Conservation (phyloP, 2,113 vertebrate species). For the Sinocyclocheilus grahami region DNA sequence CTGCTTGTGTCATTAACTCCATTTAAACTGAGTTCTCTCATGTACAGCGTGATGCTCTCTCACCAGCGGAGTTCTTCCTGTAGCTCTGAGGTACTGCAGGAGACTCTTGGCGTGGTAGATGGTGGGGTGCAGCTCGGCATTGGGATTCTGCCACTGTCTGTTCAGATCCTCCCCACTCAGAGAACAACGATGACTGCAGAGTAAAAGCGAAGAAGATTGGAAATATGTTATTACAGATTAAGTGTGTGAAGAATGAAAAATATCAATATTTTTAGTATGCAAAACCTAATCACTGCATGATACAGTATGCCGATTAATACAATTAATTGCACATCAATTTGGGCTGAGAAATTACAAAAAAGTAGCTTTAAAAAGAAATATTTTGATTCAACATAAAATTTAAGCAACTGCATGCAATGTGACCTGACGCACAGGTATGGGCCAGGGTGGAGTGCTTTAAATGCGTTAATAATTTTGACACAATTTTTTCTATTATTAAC, state of each 20-base stretch:
- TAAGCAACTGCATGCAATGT: too few relatives aligned
- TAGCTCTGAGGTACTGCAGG: slow-evolving; percentile 92
- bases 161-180: slow-evolving; percentile 99
- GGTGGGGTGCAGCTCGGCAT: slow-evolving; percentile 92
- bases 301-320: too few relatives aligned
- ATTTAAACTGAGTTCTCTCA: not conserved
- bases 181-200: slow-evolving; percentile 92
- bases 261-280: too few relatives aligned
- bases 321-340: too few relatives aligned
- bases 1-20: not conserved
- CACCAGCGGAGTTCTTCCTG: slow-evolving; percentile 92
- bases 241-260: not conserved
- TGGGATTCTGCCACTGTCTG: slow-evolving; percentile 96
- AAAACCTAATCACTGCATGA: too few relatives aligned
- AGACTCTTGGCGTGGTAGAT: slow-evolving; percentile 97
- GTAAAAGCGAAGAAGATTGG: not conserved
- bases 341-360: too few relatives aligned
- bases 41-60: slow-evolving; percentile 50
- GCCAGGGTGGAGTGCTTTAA: too few relatives aligned
- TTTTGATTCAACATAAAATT: too few relatives aligned
- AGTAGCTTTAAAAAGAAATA: too few relatives aligned
- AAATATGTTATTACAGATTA: not conserved
- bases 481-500: too few relatives aligned
- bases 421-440: too few relatives aligned
- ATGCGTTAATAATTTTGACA: too few relatives aligned